Conservation (phyloP, 2,797 vertebrate genomes). For the Cirrhinus mrigala region DNA sequence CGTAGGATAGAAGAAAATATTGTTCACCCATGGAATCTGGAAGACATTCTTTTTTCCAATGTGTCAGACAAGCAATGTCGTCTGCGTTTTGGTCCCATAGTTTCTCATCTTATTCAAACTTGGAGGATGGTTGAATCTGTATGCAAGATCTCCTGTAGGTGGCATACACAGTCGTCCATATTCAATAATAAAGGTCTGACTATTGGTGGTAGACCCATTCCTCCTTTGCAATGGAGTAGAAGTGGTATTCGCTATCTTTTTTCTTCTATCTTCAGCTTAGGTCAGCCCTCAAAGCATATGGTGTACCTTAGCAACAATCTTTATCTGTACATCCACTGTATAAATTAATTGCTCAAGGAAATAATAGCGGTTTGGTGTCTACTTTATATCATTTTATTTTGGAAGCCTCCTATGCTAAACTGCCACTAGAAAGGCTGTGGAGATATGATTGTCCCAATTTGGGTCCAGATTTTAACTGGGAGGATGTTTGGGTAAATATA, state of each 20-base stretch:
- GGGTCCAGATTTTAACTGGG: no score
- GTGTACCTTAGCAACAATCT: conserved; percentile 12
- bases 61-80: no score
- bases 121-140: neutral
- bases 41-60: conserved; percentile 38
- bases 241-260: conserved; percentile 15
- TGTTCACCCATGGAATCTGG: conserved; percentile 37
- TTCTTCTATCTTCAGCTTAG: conserved; percentile 31
- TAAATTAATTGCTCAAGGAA: neutral
- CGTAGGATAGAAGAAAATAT: conserved; percentile 41
- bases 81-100: no score
- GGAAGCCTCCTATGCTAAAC: no score
- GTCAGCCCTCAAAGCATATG: conserved; percentile 9
- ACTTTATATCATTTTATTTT: no score
- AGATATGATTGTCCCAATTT: no score
- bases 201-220: conserved; percentile 24
- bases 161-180: neutral
- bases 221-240: neutral
- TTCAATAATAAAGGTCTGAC: conserved; percentile 8
- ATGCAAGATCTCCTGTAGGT: conserved; percentile 9
- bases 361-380: neutral
- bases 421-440: no score
- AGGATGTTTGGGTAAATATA: no score
- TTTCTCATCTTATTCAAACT: conserved; percentile 9
- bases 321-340: neutral